Evolutionary conservation across 2,888 invertebrate genomes (phyloP).

Genomic region (Drosophila acutilabella): DNA sequence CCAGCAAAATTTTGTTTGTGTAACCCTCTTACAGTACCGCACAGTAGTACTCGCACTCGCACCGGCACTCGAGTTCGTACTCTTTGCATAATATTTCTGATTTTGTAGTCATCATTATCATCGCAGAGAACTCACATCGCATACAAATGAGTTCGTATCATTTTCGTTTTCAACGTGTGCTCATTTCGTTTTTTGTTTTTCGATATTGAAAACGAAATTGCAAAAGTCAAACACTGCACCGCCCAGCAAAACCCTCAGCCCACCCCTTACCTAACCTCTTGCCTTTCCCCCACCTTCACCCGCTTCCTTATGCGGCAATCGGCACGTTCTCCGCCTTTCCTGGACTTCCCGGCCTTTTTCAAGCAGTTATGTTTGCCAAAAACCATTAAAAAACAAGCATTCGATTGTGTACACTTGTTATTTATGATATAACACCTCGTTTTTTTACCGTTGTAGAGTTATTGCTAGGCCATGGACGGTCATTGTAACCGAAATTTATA

Average conservation of each 20-base stretch:
- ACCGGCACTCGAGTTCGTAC: constrained; percentile 13
- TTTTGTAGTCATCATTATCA: constrained; percentile 27
- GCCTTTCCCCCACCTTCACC: constrained; percentile 40
- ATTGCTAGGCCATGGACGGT: constrained; percentile 71
- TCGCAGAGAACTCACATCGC: constrained; percentile 42
- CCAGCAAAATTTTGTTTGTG: constrained; percentile 44
- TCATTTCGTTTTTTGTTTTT: constrained; percentile 49
- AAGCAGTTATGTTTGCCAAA: constrained; percentile 71
- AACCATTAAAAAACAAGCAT: constrained; percentile 37
- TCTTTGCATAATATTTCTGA: constrained; percentile 79
- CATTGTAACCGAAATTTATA: constrained; percentile 50
- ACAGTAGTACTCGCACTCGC: neutral
- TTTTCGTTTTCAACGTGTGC: constrained; percentile 40
- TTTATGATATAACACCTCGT: constrained; percentile 68
- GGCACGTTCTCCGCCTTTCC: constrained; percentile 75
- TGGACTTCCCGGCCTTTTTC: constrained; percentile 74
- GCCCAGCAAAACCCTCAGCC: too few species aligned
- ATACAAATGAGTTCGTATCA: constrained; percentile 65
- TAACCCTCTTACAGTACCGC: constrained; percentile 47
- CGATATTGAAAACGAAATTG: constrained; percentile 75
- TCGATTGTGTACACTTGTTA: constrained; percentile 55
- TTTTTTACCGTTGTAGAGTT: constrained; percentile 9
- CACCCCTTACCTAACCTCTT: neutral
- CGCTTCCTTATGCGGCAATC: constrained; percentile 17
- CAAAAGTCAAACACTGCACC: constrained; percentile 50